These are phyloP conservation scores for Helicoverpa zea DNA, from an alignment of 1,140 invertebrate species.

Conservation along the genomic window DNA sequence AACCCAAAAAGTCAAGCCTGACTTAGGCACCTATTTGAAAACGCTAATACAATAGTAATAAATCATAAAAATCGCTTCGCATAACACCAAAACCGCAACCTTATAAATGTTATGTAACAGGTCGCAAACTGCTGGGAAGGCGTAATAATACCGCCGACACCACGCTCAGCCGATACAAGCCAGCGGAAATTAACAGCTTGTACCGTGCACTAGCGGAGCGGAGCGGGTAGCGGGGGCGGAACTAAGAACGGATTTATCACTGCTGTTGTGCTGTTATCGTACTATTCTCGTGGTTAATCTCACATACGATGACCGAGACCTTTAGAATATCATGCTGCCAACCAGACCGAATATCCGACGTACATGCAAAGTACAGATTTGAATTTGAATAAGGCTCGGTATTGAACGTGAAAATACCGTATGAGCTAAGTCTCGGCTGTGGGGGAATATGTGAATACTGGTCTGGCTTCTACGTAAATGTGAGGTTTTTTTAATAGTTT, in stretches of 20 bases:
- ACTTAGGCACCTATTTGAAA: too few relatives aligned
- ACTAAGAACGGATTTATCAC: slow-evolving; percentile 62
- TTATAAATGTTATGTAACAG: slow-evolving; percentile 70
- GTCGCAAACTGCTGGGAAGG: slow-evolving; percentile 72
- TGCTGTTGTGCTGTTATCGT: slow-evolving; percentile 48
- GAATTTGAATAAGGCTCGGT: neutral
- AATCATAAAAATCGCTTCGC: slow-evolving; percentile 16
- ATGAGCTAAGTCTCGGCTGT: too few relatives aligned
- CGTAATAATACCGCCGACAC: slow-evolving; percentile 75
- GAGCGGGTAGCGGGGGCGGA: slow-evolving; percentile 50
- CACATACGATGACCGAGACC: slow-evolving; percentile 33
- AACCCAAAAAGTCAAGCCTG: too few relatives aligned
- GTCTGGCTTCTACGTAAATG: too few relatives aligned
- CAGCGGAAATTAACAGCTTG: slow-evolving; percentile 83
- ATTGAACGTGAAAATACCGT: neutral
- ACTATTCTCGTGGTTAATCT: slow-evolving; percentile 38
- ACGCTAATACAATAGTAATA: too few relatives aligned
- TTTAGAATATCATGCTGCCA: slow-evolving; percentile 24
- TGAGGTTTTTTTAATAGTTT: too few relatives aligned
- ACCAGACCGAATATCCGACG: slow-evolving; percentile 18
- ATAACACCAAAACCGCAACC: neutral
- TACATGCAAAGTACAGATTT: neutral
- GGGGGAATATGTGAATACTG: too few relatives aligned
- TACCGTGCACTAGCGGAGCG: slow-evolving; percentile 60
- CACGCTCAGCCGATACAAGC: slow-evolving; percentile 74